phyloP scores from a whole-genome alignment of 2,888 invertebrate genomes.

The Dicyrtomina minuta region DNA sequence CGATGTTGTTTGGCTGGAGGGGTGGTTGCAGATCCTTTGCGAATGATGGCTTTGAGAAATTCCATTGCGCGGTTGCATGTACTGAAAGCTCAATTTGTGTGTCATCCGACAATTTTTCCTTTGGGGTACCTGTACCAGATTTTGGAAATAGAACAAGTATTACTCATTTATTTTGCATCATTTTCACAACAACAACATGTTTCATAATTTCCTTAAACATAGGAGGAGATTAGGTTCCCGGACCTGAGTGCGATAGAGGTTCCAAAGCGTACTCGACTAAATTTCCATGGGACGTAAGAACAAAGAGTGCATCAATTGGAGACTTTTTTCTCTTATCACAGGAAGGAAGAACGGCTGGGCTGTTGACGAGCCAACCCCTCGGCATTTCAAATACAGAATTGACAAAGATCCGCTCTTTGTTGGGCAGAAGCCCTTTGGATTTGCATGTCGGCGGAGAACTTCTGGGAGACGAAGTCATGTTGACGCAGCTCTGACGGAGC shows the following conservation, averaged over 20 bases:
- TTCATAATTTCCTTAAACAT: no score
- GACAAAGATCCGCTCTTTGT: constrained; percentile 72
- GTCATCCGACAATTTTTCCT: constrained; percentile 83
- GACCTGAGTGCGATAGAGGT: constrained; percentile 67
- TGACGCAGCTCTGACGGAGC: constrained; percentile 63
- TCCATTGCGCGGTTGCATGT: constrained; percentile 87
- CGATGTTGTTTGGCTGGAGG: no score
- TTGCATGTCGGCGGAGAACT: constrained; percentile 50
- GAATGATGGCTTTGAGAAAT: constrained; percentile 61
- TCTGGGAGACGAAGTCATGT: constrained; percentile 34
- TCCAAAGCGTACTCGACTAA: constrained; percentile 86
- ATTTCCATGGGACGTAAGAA: constrained; percentile 84
- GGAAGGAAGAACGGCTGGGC: constrained; percentile 56
- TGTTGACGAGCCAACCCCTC: constrained; percentile 68
- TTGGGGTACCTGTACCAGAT: constrained; percentile 73
- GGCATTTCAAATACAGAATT: constrained; percentile 77
- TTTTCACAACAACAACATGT: no score
- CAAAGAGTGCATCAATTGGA: constrained; percentile 77
- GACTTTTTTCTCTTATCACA: constrained; percentile 60
- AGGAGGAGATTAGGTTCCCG: no score
- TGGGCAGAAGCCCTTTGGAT: constrained; percentile 55
- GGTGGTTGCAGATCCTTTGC: constrained; percentile 71
- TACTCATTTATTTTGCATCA: no score
- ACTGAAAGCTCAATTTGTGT: constrained; percentile 82
- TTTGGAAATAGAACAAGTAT: no score